Base-by-base conservation (phyloP, 2,797 vertebrate genomes). In the Sphaeramia orbicularis region DNA sequence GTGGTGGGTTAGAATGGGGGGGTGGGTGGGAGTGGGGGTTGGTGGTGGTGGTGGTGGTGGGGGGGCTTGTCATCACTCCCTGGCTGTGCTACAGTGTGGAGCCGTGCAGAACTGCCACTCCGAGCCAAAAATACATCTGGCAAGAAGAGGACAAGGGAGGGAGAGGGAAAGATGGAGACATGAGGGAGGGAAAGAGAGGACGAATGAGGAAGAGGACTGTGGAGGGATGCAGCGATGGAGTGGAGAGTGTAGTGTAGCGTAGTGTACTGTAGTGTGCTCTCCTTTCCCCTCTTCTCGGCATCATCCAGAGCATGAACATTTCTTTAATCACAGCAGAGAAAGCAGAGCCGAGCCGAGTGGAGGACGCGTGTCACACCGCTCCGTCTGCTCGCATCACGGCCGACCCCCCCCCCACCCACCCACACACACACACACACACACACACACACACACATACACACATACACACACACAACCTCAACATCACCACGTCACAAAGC, bases 101-200 rank as follows among this genome's bases (percentile, higher is more conserved):
- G 86, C 78, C 42, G 68, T 89, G 86, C 85, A 75, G 81, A 89
- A 85, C 86, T 92, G 87, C 88, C 85, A 90, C 80, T 87, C 90
- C 71, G 89, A 91, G 90, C 90, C 91, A 91, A 91, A 92, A 92
- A 93, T 93, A 93, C 87, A 88, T 92, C 86, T 89, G 88, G 87
- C 76, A 74, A 79, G 84, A 87, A 43, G 84, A 80, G 81, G 79
- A 83, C 81, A 86, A 71, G 79, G 73, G 74, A 81, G 74, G 73
- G 80, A 77, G 70, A 73, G 49, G 61, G 74, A 74, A 70, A 79
- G 86, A 81, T 80, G 86, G 79, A 87, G 86, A 87, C 76, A 53
- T 52, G 69, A 82, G 71, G 63, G 75, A 60, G 43, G 66, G 71
- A 69, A 50, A 48, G 65, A 54, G 72, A 83, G 84, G 74, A 56